Percentiles rank a stretch among this genome's conserved stretches.
These are phyloP conservation scores for Zingel zingel DNA, from an alignment of 2,113 vertebrate species.

Conservation along the genomic window DNA sequence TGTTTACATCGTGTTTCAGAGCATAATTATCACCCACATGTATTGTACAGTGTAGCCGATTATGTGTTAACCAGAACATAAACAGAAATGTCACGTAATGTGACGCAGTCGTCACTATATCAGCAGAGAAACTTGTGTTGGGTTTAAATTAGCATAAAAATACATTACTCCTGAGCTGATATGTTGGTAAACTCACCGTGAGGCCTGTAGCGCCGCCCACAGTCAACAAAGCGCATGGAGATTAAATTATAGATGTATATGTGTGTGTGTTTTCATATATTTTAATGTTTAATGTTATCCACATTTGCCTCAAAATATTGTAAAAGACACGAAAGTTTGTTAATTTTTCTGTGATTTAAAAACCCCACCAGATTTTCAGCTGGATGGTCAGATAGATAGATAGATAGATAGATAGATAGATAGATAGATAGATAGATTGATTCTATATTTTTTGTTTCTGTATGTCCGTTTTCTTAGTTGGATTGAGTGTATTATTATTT, in stretches of 20 bases:
- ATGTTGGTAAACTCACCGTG: background rate
- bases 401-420: background rate
- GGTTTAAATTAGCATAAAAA: background rate
- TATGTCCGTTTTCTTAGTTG: too few species aligned
- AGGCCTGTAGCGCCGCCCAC: constrained; percentile 42
- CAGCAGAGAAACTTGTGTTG: background rate
- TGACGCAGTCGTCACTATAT: constrained; percentile 23
- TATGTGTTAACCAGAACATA: background rate
- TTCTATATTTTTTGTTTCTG: too few species aligned
- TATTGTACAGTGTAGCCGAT: background rate
- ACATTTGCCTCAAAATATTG: background rate
- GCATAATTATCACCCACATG: accelerated
- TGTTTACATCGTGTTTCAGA: background rate
- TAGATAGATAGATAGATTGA: background rate
- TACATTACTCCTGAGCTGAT: background rate
- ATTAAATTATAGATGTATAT: background rate
- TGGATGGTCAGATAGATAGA: background rate
- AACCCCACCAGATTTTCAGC: background rate
- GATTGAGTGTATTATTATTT: background rate
- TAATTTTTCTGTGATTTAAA: background rate
- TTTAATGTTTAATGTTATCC: background rate
- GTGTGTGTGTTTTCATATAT: background rate
- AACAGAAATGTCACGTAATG: background rate
- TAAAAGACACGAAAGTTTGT: background rate
- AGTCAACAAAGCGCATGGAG: constrained; percentile 24